Evolutionary conservation across 2,888 invertebrate genomes (phyloP), one percentile per base, ranked within the genome.

Genomic region (Cecidostiba fungosa): DNA sequence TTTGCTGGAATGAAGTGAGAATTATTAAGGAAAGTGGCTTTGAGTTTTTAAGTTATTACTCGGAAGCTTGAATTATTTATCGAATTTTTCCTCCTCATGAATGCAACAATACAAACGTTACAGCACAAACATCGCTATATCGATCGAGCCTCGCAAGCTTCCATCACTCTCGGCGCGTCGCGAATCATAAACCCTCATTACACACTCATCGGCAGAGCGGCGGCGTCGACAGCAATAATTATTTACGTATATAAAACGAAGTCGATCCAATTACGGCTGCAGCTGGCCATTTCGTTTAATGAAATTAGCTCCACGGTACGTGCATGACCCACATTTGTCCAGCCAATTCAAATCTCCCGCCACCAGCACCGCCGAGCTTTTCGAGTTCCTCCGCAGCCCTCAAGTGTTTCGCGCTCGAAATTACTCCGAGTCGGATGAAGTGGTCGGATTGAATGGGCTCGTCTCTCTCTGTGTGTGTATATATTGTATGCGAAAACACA

Each of bases 241-340:
- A 72, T 72, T 19, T 39, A 39, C 43, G 12, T 39, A 19, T 39
- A 23, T 72, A 72, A 72, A 82, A 66, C 16, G 36, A 74, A 66
- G 59, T 66, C 74, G 74, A 74, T 74, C 36, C 29, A 73, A 59
- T 36, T 74, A 47, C 32, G 32, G 26, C 70, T 36, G 70, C 72
- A 70, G 16, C 29, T 59, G 54, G 69, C 59, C 69, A 70, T 77
- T 70, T 77, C 77, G 77, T 26, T 77, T 77, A 82, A 82, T 77
- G 70, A 70, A 82, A 82, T 82, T 82, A 77, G 77, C 77, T 39
- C 43, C 50, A 39, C 29, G 29, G n/a, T 8, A 3, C 50, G 47
- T 19, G 32, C 76, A 59, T 77, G 50, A 50, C 50, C 76, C 43
- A 26, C 66, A 43, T 70, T 29, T 32, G 54, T 70, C 54, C 54